phyloP scores from a whole-genome alignment of 2,113 vertebrate species.

The Mandrillus leucophaeus region DNA sequence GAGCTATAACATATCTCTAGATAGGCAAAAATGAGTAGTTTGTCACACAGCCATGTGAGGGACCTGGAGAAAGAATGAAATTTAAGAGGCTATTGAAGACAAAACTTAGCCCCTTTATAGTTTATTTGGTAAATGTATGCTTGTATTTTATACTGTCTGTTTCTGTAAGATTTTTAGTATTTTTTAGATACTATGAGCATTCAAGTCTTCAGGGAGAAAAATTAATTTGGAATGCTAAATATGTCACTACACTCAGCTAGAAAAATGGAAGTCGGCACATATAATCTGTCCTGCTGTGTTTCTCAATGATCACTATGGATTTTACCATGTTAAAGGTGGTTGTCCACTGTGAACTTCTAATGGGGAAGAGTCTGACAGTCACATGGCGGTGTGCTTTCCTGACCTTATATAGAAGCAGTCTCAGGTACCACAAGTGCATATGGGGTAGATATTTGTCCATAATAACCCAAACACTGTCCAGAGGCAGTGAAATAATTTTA shows the following conservation, averaged over 20 bases:
- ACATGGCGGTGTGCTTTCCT: background rate
- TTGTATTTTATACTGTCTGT: background rate
- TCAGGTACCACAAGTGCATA: background rate
- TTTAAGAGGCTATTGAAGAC: background rate
- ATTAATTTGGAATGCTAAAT: background rate
- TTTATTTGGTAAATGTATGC: background rate
- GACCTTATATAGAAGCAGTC: background rate
- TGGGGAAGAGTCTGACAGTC: background rate
- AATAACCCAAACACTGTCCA: background rate
- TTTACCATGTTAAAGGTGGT: background rate
- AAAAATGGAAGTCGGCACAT: background rate
- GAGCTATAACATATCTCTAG: background rate
- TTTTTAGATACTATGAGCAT: background rate
- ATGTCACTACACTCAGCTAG: background rate
- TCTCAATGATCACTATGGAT: background rate
- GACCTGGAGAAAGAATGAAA: background rate
- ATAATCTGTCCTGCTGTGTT: background rate
- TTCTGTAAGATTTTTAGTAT: background rate
- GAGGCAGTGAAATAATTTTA: constrained; percentile 44
- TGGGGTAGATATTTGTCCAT: background rate
- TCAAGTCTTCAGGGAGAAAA: background rate
- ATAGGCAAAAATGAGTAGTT: background rate
- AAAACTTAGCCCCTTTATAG: background rate
- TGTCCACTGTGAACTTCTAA: background rate
- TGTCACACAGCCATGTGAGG: background rate